phyloP scores from a whole-genome alignment of 1,140 invertebrate genomes.

The Stratiolaelaps scimitus region DNA sequence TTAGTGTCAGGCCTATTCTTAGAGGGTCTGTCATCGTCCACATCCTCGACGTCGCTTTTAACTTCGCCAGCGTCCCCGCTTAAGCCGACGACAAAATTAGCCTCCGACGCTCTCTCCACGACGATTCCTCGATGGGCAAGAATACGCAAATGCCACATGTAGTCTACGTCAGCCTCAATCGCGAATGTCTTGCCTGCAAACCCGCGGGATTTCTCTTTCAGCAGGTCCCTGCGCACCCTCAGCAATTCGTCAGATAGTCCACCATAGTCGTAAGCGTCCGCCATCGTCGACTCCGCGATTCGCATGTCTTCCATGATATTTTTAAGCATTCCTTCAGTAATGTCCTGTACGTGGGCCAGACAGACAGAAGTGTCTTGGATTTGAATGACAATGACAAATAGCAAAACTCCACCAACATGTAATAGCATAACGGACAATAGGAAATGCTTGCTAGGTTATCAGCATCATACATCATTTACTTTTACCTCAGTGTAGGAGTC shows the following conservation, averaged over 20 bases:
- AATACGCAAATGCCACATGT: neutral
- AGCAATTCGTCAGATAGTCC: neutral
- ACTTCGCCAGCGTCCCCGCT: too few species aligned
- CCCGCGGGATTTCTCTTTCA: neutral
- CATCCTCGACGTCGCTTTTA: too few species aligned
- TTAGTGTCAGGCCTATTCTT: too few species aligned
- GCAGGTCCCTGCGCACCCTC: neutral
- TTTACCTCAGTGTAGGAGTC: slow-evolving; percentile 1
- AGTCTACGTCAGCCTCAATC: neutral
- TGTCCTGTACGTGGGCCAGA: neutral
- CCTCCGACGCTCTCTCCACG: neutral
- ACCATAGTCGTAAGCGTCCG: neutral
- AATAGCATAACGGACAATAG: neutral
- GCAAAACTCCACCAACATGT: neutral
- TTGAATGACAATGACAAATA: neutral
- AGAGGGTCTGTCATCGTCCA: too few species aligned
- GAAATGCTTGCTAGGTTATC: neutral
- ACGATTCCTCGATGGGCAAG: neutral
- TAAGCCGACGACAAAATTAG: neutral
- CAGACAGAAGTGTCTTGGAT: neutral
- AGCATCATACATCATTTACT: too few species aligned
- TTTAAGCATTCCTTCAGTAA: slow-evolving; percentile 9
- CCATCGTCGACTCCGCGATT: neutral
- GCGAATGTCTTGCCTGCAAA: slow-evolving; percentile 12
- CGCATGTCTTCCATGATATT: slow-evolving; percentile 27